Conservation (phyloP, 37 sponge, comb jelly and placozoan genomes). For the Halisarca cf. caerulea region DNA sequence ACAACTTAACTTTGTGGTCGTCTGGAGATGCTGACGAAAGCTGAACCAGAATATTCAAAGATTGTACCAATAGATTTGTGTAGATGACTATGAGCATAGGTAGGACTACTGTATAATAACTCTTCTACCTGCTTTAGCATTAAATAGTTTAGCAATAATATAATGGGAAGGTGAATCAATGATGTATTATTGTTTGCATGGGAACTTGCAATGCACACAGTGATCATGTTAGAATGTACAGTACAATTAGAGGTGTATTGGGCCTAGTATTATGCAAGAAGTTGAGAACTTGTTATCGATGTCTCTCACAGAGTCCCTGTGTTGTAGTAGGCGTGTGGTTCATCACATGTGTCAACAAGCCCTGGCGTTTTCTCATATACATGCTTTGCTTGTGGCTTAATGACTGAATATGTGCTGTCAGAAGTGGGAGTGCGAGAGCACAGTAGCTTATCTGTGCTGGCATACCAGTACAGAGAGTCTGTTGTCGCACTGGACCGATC, state of each 20-base stretch:
- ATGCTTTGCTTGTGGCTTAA: not conserved
- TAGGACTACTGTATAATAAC: too few relatives aligned
- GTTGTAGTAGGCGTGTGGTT: too few relatives aligned
- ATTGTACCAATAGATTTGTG: too few relatives aligned
- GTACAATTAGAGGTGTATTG: too few relatives aligned
- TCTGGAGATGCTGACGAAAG: conserved; percentile 37
- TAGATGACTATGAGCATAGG: too few relatives aligned
- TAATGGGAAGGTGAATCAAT: too few relatives aligned
- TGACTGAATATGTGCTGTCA: not conserved
- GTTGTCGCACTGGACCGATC: not conserved
- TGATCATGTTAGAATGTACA: too few relatives aligned
- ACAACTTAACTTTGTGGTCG: conserved; percentile 85
- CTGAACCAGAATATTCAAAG: not conserved
- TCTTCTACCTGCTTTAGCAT: too few relatives aligned
- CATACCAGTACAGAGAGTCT: conserved; percentile 11
- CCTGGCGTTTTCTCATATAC: not conserved
- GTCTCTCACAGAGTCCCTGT: not conserved
- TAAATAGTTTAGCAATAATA: too few relatives aligned
- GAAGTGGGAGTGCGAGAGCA: not conserved
- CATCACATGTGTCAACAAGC: not conserved
- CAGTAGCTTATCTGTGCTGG: not conserved
- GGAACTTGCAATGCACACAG: too few relatives aligned
- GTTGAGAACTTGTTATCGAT: not conserved
- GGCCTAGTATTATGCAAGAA: too few relatives aligned
- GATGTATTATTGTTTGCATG: too few relatives aligned